Base-by-base conservation (phyloP, 1,140 invertebrate species). In the Philopotamus ludificatus region DNA sequence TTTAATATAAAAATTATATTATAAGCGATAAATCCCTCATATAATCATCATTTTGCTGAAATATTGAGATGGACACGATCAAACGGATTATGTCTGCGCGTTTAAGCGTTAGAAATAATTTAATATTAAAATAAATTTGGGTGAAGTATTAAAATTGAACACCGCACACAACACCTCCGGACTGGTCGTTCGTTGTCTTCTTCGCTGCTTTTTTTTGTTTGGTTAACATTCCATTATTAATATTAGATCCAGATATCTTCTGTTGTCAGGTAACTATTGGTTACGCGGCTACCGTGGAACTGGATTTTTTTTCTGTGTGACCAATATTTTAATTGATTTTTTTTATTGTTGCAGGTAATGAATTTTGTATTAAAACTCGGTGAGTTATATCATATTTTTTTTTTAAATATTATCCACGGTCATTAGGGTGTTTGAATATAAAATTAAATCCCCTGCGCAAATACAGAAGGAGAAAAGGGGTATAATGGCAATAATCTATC, bases 401-500 rank as follows among this genome's bases (percentile, higher is more conserved):
- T n/a, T 18, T 3, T 15, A 44, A 3, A 12, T 44, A 44, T 12
- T 2, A 3, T 2, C 3, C 12, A 44, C 20, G n/a, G 12, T 12
- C 3, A 15, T 44, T 18, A 15, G 42, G 20, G n/a, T 2, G 20
- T 2, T n/a, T n/a, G n/a, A n/a, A n/a, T n/a, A n/a, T n/a, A n/a
- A n/a, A 18, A 3, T 21, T 10, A 58, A 58, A 58, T 58, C 55
- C 55, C 41, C 45, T 58, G 23, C 55, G 20, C 55, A 58, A 58
- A 58, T 41, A 58, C 41, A 55, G 39, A 28, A 34, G 51, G 21
- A 18, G 25, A 45, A 47, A 28, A 28, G 12, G 3, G 12, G 49
- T 47, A 62, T 28, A 63, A 59, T 41, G 66, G 61, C 53, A 68
- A 68, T 68, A 68, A 68, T 68, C 67, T 68, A 68, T 68, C 57